A percentile compares a stretch with the other conserved stretches of the same genome.
These are phyloP conservation scores for Paralichthys olivaceus DNA, from an alignment of 2,113 vertebrate species.

Conservation along the genomic window DNA sequence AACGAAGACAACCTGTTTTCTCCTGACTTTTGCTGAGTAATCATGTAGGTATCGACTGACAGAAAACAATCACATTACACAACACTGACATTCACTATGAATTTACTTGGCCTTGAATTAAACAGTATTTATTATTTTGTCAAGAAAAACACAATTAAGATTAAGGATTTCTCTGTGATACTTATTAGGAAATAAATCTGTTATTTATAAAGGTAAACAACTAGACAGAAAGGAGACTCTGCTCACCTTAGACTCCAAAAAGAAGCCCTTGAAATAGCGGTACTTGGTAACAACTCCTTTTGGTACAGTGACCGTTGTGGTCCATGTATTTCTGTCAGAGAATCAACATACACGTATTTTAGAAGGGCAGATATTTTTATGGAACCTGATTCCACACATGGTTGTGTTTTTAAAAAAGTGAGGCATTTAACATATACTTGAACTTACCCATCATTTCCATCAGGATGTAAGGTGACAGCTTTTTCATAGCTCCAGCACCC, in stretches of 20 bases:
- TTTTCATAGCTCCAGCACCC: slow-evolving; percentile 90
- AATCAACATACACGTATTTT: not conserved
- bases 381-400: not conserved
- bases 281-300: slow-evolving; percentile 85
- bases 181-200: not conserved
- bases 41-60: slow-evolving; percentile 7
- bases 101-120: not conserved
- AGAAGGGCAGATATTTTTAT: not conserved
- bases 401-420: not conserved
- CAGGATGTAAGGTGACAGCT: slow-evolving; percentile 84
- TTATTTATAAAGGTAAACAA: not conserved
- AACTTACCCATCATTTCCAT: slow-evolving; percentile 80
- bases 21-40: not conserved
- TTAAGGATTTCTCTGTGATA: not conserved
- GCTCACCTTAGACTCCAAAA: slow-evolving; percentile 90
- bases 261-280: slow-evolving; percentile 93
- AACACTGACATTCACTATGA: not conserved
- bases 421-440: not conserved
- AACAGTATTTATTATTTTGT: not conserved
- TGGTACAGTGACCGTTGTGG: slow-evolving; percentile 80
- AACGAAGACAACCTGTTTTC: not conserved
- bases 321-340: slow-evolving; percentile 85
- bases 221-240: slow-evolving; percentile 59
- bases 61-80: not conserved
- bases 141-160: not conserved